A percentile compares a stretch with the other conserved stretches of the same genome.
These are phyloP conservation scores for Nemoura dubitans DNA, from an alignment of 2,888 invertebrate genomes.

Conservation along the genomic window DNA sequence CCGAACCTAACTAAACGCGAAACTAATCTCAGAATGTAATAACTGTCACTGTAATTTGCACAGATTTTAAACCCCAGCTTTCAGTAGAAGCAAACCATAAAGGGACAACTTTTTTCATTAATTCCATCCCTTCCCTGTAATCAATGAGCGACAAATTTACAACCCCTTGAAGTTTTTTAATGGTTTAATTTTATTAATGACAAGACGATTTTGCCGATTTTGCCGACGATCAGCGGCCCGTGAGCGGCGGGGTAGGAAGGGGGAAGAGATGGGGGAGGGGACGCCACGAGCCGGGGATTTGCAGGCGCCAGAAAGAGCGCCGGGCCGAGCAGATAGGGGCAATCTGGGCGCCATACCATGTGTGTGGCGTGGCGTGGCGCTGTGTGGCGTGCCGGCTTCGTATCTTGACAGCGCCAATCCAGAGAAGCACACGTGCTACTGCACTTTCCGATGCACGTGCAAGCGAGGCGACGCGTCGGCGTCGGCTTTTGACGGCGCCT, in stretches of 20 bases:
- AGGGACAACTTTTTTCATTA: constrained; percentile 40
- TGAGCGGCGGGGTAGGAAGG: not conserved
- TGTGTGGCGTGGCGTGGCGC: not conserved
- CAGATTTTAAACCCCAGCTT: not conserved
- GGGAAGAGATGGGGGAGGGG: not conserved
- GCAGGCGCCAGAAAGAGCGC: not conserved
- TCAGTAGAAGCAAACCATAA: constrained; percentile 14
- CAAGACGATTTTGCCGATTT: constrained; percentile 7
- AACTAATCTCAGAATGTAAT: not conserved
- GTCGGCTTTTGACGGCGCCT: not conserved
- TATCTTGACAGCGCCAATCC: too few relatives aligned
- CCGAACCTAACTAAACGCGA: too few relatives aligned
- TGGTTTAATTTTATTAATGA: constrained; percentile 40
- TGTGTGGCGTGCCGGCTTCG: too few relatives aligned
- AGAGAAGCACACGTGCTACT: not conserved
- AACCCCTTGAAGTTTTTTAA: constrained; percentile 40
- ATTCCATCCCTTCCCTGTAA: constrained; percentile 28
- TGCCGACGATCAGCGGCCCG: not conserved
- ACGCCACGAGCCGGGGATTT: not conserved
- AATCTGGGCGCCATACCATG: not conserved
- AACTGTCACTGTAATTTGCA: not conserved
- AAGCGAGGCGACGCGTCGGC: not conserved
- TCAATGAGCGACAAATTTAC: constrained; percentile 38
- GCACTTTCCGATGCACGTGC: not conserved
- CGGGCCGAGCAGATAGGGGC: not conserved